phyloP scores from a whole-genome alignment of 2,113 vertebrate genomes.

The Oreochromis tanganicae region DNA sequence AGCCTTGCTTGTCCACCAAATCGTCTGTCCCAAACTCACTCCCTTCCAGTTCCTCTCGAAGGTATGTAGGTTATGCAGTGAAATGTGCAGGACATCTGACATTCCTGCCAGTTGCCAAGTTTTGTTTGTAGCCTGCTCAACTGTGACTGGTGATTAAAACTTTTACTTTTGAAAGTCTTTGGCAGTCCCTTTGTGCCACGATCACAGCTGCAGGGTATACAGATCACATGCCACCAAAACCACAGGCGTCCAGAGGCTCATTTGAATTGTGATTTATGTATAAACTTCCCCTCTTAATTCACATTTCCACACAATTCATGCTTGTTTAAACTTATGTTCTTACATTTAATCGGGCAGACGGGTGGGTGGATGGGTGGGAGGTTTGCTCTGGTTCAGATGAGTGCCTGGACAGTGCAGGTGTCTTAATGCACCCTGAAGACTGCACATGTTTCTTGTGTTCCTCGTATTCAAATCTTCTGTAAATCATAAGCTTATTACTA shows the following conservation, averaged over 20 bases:
- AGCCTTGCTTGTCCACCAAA: neutral
- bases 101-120: neutral
- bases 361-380: no score
- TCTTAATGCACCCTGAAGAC: neutral
- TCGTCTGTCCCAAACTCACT: neutral
- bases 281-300: neutral
- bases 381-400: neutral
- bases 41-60: neutral
- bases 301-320: neutral
- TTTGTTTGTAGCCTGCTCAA: neutral
- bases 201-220: constrained; percentile 5
- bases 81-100: neutral
- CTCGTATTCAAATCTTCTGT: neutral
- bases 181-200: neutral
- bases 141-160: neutral
- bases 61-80: neutral
- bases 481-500: neutral
- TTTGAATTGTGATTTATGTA: neutral
- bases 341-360: neutral
- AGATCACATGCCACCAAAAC: constrained; percentile 20
- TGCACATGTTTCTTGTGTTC: neutral
- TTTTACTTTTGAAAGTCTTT: neutral
- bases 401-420: neutral
- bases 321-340: neutral
- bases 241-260: neutral